Base-by-base conservation (phyloP, 2,113 vertebrate species). In the Typhlomys cinereus region DNA sequence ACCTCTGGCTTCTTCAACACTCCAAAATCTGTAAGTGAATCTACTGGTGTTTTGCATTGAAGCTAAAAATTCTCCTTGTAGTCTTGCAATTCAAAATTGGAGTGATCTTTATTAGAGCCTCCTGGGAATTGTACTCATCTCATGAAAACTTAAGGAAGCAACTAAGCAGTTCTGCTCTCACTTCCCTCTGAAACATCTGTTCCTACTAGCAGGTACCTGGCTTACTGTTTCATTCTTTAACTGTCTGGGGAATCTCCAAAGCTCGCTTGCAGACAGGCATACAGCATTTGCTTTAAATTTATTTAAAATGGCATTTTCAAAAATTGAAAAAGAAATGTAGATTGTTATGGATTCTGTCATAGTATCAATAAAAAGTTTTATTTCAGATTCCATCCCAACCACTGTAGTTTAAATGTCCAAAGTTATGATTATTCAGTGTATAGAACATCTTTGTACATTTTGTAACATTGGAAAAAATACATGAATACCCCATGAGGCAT, bases 131-230 rank as follows among this genome's bases (percentile, higher is more conserved):
- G 70, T 80, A 7, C 1, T 44, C 25, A 79, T 80, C 27, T 93
- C 76, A 50, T 25, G 12, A 73, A 90, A 75, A 89, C 23, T 57
- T 82, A 52, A 39, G 41, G 44, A 95, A 82, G 29, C n/a, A 80
- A n/a, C 87, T 86, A 95, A 82, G 29, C n/a, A 80, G 39, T 89
- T 86, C 31, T n/a, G 27, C 27, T 93, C 81, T 78, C 74, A 36
- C 25, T 91, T 89, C 20, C 61, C 50, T 79, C 66, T 15, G 18
- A 93, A 94, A 89, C 73, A 89, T 87, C 76, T 90, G 67, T 91
- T 91, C 21, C 48, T 54, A 89, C 73, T 50, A 46, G 17, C 79
- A 66, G 54, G 44, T 75, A 90, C 88, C 71, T 93, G 48, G 81
- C 31, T 85, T 44, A 62, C 15, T 89, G 39, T 48, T 84, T 44